Evolutionary conservation across 2,113 vertebrate species (phyloP).

Genomic region (Motacilla alba): DNA sequence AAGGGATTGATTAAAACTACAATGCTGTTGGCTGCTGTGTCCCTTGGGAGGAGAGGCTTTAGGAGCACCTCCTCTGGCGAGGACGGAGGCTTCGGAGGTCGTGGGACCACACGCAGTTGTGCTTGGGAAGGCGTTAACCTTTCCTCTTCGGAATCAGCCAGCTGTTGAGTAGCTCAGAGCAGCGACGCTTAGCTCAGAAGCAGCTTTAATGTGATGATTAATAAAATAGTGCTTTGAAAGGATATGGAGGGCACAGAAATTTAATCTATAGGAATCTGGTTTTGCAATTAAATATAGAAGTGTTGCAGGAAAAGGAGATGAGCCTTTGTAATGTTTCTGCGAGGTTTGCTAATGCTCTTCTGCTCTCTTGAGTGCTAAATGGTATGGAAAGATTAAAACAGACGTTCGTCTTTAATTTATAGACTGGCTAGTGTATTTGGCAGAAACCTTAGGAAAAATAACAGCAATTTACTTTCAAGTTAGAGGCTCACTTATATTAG

Average conservation of each 20-base stretch:
- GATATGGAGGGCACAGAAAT: neutral
- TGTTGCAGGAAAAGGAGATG: neutral
- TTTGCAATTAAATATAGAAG: neutral
- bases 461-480: neutral
- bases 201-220: neutral
- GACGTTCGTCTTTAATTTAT: neutral
- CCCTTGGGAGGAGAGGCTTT: neutral
- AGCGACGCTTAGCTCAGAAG: neutral
- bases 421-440: neutral
- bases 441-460: neutral
- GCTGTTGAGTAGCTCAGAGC: neutral
- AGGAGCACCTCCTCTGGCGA: neutral
- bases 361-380: neutral
- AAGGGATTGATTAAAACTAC: neutral
- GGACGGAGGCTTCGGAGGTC: neutral
- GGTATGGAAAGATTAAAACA: conserved; percentile 2
- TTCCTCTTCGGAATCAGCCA: neutral
- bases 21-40: neutral
- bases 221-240: neutral
- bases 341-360: neutral
- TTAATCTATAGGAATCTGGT: neutral
- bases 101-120: conserved; percentile 18
- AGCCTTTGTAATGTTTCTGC: neutral
- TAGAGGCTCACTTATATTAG: neutral
- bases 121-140: conserved; percentile 5